These are phyloP conservation scores for Caenorhabditis angaria DNA, from an alignment of 2,888 invertebrate genomes.

Conservation along the genomic window DNA sequence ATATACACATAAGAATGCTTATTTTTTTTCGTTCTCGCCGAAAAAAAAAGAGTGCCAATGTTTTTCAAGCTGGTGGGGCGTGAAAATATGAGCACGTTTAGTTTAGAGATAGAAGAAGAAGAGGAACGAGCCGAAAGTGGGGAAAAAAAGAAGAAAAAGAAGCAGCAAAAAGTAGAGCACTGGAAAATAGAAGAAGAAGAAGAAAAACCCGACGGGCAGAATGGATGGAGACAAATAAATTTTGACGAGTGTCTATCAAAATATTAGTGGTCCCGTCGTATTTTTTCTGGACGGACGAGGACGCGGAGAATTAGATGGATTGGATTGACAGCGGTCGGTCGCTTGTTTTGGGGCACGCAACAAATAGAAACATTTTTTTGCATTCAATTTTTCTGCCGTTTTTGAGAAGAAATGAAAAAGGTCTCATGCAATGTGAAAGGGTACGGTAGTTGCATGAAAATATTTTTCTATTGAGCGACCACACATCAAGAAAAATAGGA, in stretches of 20 bases:
- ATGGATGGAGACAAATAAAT: slow-evolving; percentile 19
- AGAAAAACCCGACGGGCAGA: neutral
- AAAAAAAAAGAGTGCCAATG: neutral
- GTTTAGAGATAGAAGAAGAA: slow-evolving; percentile 1
- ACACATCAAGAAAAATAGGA: too few relatives aligned
- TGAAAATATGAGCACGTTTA: slow-evolving; percentile 13
- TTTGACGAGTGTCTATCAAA: slow-evolving; percentile 47
- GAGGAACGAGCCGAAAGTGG: neutral
- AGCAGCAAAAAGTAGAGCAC: neutral
- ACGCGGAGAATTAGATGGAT: slow-evolving; percentile 1
- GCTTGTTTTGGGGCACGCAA: neutral
- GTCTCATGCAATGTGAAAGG: too few relatives aligned
- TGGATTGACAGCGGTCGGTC: slow-evolving; percentile 9
- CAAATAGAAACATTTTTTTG: neutral
- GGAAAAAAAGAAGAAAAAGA: neutral
- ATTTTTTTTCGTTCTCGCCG: neutral
- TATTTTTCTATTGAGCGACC: too few relatives aligned
- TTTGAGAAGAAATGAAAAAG: too few relatives aligned
- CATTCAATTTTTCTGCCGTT: neutral
- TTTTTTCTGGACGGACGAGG: slow-evolving; percentile 8
- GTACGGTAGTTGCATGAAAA: too few relatives aligned
- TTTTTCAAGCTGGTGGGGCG: slow-evolving; percentile 8
- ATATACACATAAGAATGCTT: neutral
- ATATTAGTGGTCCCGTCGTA: slow-evolving; percentile 32
- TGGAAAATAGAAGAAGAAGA: neutral